Percentiles rank a stretch among this genome's conserved stretches.
phyloP scores from a whole-genome alignment of 2,113 vertebrate genomes.

The Bolborhynchus lineola region DNA sequence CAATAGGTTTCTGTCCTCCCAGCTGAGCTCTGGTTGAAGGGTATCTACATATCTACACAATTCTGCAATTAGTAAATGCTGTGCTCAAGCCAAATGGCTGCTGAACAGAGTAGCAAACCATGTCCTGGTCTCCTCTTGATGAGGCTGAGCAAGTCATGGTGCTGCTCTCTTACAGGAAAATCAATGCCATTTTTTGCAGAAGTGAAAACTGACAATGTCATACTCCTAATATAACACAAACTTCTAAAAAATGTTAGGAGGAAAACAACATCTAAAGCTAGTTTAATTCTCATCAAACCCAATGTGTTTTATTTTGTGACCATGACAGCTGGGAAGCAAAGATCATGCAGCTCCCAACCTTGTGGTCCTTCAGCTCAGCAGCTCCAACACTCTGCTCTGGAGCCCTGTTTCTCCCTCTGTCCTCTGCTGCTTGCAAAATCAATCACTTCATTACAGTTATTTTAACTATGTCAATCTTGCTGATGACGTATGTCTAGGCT shows the following conservation, averaged over 20 bases:
- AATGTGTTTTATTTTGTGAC: neutral
- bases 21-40: neutral
- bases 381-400: neutral
- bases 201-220: neutral
- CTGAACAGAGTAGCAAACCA: neutral
- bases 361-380: neutral
- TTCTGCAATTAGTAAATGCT: neutral
- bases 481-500: neutral
- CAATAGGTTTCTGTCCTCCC: neutral
- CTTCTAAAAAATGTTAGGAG: neutral
- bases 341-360: neutral
- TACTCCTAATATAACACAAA: neutral
- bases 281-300: neutral
- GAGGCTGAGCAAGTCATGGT: neutral
- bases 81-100: neutral
- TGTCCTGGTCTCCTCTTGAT: neutral
- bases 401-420: neutral
- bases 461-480: neutral
- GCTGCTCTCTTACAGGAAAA: neutral
- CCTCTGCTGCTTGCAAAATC: neutral
- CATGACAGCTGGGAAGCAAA: neutral
- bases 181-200: neutral
- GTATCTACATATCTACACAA: neutral
- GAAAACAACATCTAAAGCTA: neutral
- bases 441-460: neutral